Conservation (phyloP, 2,113 vertebrate species). For the Syngnathoides biaculeatus region DNA sequence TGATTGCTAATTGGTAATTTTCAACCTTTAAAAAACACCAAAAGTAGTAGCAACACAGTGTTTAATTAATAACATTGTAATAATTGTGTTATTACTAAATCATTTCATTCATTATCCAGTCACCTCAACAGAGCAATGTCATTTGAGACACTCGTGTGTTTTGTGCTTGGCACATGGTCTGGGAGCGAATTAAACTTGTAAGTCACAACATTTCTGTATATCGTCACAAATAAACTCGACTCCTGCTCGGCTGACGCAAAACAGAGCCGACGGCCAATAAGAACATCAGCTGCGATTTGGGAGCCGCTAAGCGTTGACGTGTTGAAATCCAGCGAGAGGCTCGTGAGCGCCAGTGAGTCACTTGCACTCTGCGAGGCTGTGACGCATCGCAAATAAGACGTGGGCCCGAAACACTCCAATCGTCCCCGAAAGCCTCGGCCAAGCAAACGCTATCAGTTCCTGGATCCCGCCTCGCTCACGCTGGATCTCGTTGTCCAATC, state of each 20-base stretch:
- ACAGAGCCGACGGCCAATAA: neutral
- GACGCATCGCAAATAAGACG: conserved; percentile 18
- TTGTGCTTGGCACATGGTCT: too few species aligned
- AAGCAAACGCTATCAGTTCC: conserved; percentile 6
- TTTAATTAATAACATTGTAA: too few species aligned
- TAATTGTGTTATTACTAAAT: too few species aligned
- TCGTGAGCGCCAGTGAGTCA: neutral
- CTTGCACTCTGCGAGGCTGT: conserved; percentile 6
- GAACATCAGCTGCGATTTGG: neutral
- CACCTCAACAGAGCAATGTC: too few species aligned
- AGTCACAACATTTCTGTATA: too few species aligned
- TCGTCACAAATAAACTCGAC: neutral
- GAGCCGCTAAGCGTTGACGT: neutral
- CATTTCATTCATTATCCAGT: too few species aligned
- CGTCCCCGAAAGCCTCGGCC: conserved; percentile 9
- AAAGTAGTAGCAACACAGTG: too few species aligned
- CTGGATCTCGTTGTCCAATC: conserved; percentile 20
- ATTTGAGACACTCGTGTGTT: too few species aligned
- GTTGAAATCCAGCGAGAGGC: neutral
- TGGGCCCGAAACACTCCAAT: conserved; percentile 7
- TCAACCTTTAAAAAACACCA: too few species aligned
- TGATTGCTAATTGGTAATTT: too few species aligned
- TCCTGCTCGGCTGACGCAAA: neutral
- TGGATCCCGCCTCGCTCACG: conserved; percentile 1
- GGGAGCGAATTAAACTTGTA: too few species aligned